Evolutionary conservation across 2,888 invertebrate genomes (phyloP), one percentile per base, ranked within the genome.

Genomic region (Drosophila merina): DNA sequence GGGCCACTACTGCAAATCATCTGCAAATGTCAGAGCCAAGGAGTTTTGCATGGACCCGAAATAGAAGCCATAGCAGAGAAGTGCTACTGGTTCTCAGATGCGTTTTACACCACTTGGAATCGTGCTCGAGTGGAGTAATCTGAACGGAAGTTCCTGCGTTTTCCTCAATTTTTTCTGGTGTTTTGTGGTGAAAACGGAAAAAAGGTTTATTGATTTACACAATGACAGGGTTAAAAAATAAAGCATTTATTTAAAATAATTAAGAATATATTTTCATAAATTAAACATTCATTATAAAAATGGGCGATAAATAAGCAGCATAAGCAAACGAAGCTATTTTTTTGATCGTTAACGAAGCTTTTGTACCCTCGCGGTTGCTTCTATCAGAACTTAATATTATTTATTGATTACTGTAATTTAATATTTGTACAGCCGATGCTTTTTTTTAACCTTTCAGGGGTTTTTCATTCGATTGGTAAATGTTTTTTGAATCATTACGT

Each of bases 121-220:
- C 72, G 25, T 36, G 33, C 45, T 33, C 75, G 76, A 75, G 68
- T 78, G 78, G 77, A 77, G 85, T 84, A 82, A 87, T 88, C 88
- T 86, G 88, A 86, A 84, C 86, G 88, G 89, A 86, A 88, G 88
- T 87, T 82, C 66, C 28, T 28, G 28, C 28, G 28, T 5, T 5
- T 28, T 28, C 5, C 28, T 6, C 28, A 1, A 20, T 28, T 28
- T 57, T n/a, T n/a, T 10, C 36, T n/a, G n/a, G 6, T 6, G n/a
- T 10, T 33, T 3, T 4, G 10, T n/a, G 4, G 33, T 4, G 0
- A 2, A 8, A 31, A 31, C 2, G 20, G 2, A 20, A 33, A 33
- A 33, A 80, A 88, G 77, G 74, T 70, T 75, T 76, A 85, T 79
- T 88, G 80, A 88, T 88, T 86, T 88, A 86, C 80, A 75, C 74